Evolutionary conservation across 2,113 vertebrate species (phyloP), one percentile per base, ranked within the genome.

Genomic region (Paradisaea rubra): DNA sequence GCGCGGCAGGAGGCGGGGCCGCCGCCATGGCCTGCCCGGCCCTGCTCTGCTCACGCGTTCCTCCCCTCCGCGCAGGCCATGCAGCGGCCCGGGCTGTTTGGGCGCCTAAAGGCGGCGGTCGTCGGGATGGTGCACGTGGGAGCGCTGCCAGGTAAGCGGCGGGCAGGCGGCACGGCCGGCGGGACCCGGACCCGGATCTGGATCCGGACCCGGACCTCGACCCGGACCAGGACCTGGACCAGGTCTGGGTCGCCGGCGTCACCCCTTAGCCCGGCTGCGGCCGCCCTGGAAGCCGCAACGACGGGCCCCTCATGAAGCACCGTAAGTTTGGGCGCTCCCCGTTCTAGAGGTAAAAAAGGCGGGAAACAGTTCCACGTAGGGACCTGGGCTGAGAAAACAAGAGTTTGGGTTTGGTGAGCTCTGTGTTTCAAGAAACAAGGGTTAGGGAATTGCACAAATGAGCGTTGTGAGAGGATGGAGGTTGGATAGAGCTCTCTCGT

Each of bases 51-150:
- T 30, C 31, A 45, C 52, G 16, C 33, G 23, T 7, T 25, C 9
- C 7, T 19, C n/a, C n/a, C 22, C 14, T 61, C 45, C 41, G 47
- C 49, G 6, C 60, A 90, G 90, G 47, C 10, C 65, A 98, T 98
- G 98, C 97, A 73, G 89, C 98, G 98, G 95, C 35, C 97, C 33
- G 79, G 95, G 10, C 97, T 98, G 18, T 98, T 98, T 37, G 97
- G 98, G 21, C 97, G 97, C 8, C 71, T 98, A 4, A 98, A 93
- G 91, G 96, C 98, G 2, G 97, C 97, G 18, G 97, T 98, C 11
- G 95, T 99, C 52, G 98, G 98, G 31, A 98, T 98, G 98, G 96
- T 99, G 74, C 98, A 99, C 53, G 97, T 98, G 17, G 97, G 96
- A 97, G 98, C 98, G 7, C 96, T 99, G 84, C 98, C 98, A 97